These are phyloP conservation scores for Dicyema japonicum DNA, from an alignment of 1,140 invertebrate species.

Conservation along the genomic window DNA sequence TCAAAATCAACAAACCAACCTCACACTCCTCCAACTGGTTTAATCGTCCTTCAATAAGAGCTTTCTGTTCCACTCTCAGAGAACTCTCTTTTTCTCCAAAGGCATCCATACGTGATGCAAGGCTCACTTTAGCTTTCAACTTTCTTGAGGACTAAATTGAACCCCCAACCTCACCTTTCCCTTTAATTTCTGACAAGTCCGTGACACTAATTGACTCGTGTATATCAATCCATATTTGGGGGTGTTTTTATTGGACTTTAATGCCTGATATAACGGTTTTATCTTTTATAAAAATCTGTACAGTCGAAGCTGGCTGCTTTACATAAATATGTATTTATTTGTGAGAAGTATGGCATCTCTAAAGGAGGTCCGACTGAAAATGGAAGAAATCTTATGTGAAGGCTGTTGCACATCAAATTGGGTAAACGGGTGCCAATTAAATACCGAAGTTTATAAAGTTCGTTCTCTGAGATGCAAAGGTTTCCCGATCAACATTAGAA, in stretches of 20 bases:
- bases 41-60: constrained; percentile 43
- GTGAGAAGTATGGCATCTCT: too few relatives aligned
- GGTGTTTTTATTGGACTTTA: constrained; percentile 83
- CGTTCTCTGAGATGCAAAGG: too few relatives aligned
- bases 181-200: constrained; percentile 50
- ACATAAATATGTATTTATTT: too few relatives aligned
- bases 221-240: constrained; percentile 97
- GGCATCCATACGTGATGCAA: constrained; percentile 71
- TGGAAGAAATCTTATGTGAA: too few relatives aligned
- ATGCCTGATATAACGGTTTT: constrained; percentile 76
- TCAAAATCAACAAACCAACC: too few relatives aligned
- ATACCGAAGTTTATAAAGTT: too few relatives aligned
- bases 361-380: too few relatives aligned
- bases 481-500: too few relatives aligned
- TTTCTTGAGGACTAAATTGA: constrained; percentile 51
- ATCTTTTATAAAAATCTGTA: constrained; percentile 87
- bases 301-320: constrained; percentile 81
- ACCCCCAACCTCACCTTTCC: constrained; percentile 30
- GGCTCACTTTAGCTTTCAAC: constrained; percentile 64
- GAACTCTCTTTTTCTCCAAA: constrained; percentile 52
- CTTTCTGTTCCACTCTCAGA: constrained; percentile 48
- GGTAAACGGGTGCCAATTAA: too few relatives aligned
- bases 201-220: constrained; percentile 61
- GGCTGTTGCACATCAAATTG: too few relatives aligned
- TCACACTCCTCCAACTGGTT: constrained; percentile 47